A percentile compares a stretch with the other conserved stretches of the same genome.
These are phyloP conservation scores for Chloropsis cyanopogon DNA, from an alignment of 2,113 vertebrate genomes.

Conservation along the genomic window DNA sequence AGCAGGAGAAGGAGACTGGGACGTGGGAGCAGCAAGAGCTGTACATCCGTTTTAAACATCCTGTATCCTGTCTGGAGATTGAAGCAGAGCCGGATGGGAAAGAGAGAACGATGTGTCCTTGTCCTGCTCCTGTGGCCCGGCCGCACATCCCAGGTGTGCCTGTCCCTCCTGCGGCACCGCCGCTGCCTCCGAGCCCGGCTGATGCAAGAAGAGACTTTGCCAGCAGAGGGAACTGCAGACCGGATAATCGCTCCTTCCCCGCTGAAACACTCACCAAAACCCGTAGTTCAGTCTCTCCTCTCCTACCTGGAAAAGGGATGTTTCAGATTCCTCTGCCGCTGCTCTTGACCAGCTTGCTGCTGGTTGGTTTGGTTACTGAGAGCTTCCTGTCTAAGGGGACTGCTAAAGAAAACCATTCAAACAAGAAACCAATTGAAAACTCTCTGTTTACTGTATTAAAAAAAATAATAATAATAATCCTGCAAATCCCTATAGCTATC, in stretches of 20 bases:
- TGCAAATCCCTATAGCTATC: neutral
- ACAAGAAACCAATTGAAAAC: neutral
- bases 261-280: rapidly evolving
- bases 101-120: neutral
- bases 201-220: neutral
- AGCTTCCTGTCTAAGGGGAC: neutral
- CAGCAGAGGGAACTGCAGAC: constrained; percentile 58
- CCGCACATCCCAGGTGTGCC: neutral
- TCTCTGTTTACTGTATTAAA: neutral
- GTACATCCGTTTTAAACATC: no score
- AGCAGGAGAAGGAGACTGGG: neutral
- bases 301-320: neutral
- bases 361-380: neutral
- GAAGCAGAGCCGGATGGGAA: neutral
- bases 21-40: neutral
- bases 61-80: neutral
- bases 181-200: neutral
- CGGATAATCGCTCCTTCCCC: neutral
- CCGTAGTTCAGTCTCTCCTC: rapidly evolving
- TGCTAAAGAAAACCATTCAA: neutral
- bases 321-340: neutral
- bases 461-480: neutral
- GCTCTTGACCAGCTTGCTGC: neutral
- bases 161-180: neutral
- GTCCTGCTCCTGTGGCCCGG: neutral